Base-by-base conservation (phyloP, 1,140 invertebrate species). In the Philotrypesis tridentata region DNA sequence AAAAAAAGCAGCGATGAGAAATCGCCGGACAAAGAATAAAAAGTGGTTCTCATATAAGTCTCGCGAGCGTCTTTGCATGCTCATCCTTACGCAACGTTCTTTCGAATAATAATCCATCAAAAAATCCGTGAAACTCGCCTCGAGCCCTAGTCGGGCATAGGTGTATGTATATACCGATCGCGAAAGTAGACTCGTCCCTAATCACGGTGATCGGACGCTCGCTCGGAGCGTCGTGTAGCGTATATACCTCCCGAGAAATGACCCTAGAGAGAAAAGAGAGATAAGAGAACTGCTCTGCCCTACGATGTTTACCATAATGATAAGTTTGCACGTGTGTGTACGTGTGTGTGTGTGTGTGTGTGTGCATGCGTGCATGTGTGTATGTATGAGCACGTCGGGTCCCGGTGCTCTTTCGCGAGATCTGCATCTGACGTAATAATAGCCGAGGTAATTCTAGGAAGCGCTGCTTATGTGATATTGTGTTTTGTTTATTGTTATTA, bases 221-320 rank as follows among this genome's bases (percentile, higher is more conserved):
- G 60, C 6, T 63, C 12, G 17, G 74, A 61, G 33, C 25, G 40
- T 12, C 71, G 9, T 21, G 11, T 55, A 25, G 43, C 71, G 9
- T 21, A 23, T 55, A 25, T 25, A 73, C 71, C 71, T 73, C 43
- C 71, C 72, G 43, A 23, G 17, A 74, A 74, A 74, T 74, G 29
- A 31, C 48, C 48, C 72, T 43, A 37, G 60, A 67, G 75, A 67
- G 37, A 67, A 48, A 33, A 37, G n/a, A 68, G 33, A 67, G 37
- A 79, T 70, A 79, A 71, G 48, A 17, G 21, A 55, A 55, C 48
- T 55, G 48, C 48, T 55, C 48, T 55, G 48, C 77, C 77, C 55
- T 21, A 23, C 43, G 33, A 60, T 71, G 61, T 79, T 79, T 79
- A 79, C 77, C 67, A 71, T 79, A 79, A 79, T 71, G 77, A 79